Percentiles rank a stretch among this genome's conserved stretches.
These are phyloP conservation scores for Aleadryas rufinucha DNA, from an alignment of 2,113 vertebrate species.

Conservation along the genomic window DNA sequence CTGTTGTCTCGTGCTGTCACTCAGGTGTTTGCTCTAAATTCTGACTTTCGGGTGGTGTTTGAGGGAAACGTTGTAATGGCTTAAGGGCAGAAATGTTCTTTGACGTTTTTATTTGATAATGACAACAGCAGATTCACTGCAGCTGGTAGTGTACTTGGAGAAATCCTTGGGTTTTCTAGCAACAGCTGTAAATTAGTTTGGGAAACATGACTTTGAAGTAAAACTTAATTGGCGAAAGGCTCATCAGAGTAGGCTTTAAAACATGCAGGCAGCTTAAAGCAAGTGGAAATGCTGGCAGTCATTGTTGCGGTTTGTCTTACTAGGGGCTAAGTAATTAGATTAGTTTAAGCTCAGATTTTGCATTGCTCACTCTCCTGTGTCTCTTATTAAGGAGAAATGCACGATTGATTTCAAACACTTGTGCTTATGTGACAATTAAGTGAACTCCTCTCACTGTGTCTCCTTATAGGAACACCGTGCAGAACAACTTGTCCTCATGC, in stretches of 20 bases:
- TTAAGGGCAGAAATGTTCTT: background rate
- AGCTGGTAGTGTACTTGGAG: background rate
- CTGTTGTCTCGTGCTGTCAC: background rate
- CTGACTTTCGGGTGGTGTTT: background rate
- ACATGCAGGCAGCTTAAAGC: background rate
- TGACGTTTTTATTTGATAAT: background rate
- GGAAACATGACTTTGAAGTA: conserved; percentile 17
- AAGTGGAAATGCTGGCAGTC: conserved; percentile 9
- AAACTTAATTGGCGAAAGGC: background rate
- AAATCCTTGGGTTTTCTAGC: background rate
- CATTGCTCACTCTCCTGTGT: background rate
- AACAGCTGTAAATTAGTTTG: conserved; percentile 21
- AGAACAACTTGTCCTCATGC: conserved; percentile 54
- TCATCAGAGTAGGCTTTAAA: background rate
- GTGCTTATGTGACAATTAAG: conserved; percentile 39
- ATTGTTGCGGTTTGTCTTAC: background rate
- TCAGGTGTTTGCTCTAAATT: background rate
- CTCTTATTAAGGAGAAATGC: conserved; percentile 15
- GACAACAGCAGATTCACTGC: background rate
- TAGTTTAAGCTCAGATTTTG: conserved; percentile 35
- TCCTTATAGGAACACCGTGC: background rate
- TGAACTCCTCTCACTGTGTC: conserved; percentile 12
- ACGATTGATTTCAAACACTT: conserved; percentile 22
- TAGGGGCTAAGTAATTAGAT: conserved; percentile 41
- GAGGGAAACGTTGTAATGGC: background rate